Evolutionary conservation across 35 echinoderm and acorn worm genomes (phyloP), one percentile per base, ranked within the genome.

Genomic region (Eucidaris tribuloides): DNA sequence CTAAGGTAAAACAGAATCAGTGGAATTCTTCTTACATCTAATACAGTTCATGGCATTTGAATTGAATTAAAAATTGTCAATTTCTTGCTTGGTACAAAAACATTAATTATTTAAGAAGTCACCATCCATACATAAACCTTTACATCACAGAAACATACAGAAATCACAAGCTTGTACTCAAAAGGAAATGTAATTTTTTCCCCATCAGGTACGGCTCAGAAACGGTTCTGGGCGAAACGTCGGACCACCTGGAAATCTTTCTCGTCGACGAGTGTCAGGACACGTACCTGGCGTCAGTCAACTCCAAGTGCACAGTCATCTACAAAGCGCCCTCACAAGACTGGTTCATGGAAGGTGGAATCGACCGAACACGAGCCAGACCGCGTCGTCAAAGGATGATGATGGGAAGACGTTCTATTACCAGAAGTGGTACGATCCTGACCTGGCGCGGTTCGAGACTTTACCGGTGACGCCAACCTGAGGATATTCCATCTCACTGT

Each of bases 341-440:
- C 64, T 99, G 96, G 96, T 89, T 78, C 38, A 87, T 83, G 63
- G 44, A 83, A 1, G 96, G 96, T 6, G 96, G 96, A 14, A 93
- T 88, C 9, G 80, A 92, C 2, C n/a, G 91, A 99, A 48, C 84
- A 79, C 7, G 66, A 93, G 56, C 38, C 82, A 7, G 90, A 93
- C 42, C 79, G 57, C 7, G 90, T 93, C 20, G 89, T 97, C 39
- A 66, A n/a, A 87, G 44, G 70, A 90, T 18, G 90, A 99, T 39
- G 83, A 99, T 63, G 90, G 91, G 19, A 89, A 89, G 72, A 99
- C 96, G 14, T 99, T 99, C 60, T 99, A 84, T 52, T 99, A 99
- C 70, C 96, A 99, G 74, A 89, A 90, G 79, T 88, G 86, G 81
- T 99, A 99, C 42, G 58, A 99, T 23, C 81, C 91, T 18, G 83